These are phyloP conservation scores for Myxocyprinus asiaticus DNA, from an alignment of 2,113 vertebrate genomes.

Conservation along the genomic window DNA sequence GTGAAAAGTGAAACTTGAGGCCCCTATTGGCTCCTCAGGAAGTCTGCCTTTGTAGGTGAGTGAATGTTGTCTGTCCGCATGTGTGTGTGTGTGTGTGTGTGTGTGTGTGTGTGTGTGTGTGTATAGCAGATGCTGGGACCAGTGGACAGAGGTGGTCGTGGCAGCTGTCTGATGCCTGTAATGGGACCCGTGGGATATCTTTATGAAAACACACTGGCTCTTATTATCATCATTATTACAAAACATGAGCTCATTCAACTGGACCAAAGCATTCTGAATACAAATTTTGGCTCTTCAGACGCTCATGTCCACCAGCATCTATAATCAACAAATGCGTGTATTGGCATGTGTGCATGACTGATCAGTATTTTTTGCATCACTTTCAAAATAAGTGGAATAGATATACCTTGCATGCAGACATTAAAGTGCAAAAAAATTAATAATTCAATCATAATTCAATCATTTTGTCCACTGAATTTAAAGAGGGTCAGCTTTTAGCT, in stretches of 20 bases:
- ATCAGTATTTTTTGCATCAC: too few species aligned
- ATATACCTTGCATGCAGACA: too few species aligned
- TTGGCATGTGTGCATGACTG: neutral
- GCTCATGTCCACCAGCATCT: neutral
- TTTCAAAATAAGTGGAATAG: too few species aligned
- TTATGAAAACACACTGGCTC: conserved; percentile 23
- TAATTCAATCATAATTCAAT: too few species aligned
- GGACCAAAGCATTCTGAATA: conserved; percentile 19
- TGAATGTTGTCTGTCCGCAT: conserved; percentile 7
- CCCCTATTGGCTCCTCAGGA: conserved; percentile 16
- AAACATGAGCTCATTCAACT: conserved; percentile 22
- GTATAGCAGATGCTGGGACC: conserved; percentile 17
- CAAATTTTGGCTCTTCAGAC: neutral
- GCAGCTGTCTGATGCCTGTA: conserved; percentile 26
- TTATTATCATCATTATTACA: conserved; percentile 40
- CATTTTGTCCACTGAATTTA: too few species aligned
- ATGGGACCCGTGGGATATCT: too few species aligned
- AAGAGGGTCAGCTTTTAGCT: too few species aligned
- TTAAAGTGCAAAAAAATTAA: too few species aligned
- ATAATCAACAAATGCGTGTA: neutral
- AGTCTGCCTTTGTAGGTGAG: neutral
- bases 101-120: too few species aligned
- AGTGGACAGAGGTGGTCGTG: conserved; percentile 25
- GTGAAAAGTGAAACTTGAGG: conserved; percentile 29
- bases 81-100: neutral